Conservation (phyloP, 2,113 vertebrate genomes). For the Acanthochromis polyacanthus region DNA sequence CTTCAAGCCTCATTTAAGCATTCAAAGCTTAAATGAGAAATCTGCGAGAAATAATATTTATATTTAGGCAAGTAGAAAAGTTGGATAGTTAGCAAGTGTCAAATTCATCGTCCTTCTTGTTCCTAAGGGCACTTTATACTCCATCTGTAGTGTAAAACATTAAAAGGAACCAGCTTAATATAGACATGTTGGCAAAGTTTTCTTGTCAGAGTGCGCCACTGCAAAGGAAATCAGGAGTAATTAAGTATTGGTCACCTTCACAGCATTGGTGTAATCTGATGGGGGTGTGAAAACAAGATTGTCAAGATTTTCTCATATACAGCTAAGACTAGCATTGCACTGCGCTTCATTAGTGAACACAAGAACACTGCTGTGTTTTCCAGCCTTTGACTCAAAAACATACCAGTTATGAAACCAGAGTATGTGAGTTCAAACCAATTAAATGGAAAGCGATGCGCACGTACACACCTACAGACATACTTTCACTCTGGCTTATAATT, state of each 20-base stretch:
- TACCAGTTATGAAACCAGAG: conserved; percentile 24
- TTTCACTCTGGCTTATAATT: conserved; percentile 1
- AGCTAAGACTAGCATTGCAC: not conserved
- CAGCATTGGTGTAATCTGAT: not conserved
- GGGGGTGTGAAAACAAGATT: not conserved
- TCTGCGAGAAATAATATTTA: too few relatives aligned
- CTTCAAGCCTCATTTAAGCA: too few relatives aligned
- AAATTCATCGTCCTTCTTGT: too few relatives aligned
- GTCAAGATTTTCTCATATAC: not conserved
- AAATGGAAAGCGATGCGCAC: not conserved
- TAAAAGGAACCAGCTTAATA: too few relatives aligned
- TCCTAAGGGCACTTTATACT: too few relatives aligned
- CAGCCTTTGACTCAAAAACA: conserved; percentile 29
- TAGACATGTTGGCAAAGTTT: too few relatives aligned
- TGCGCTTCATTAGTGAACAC: conserved; percentile 9
- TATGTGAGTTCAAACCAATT: not conserved
- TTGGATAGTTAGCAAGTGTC: too few relatives aligned
- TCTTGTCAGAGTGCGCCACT: too few relatives aligned
- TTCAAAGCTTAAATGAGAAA: too few relatives aligned
- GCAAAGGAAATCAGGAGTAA: not conserved
- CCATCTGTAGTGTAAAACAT: too few relatives aligned
- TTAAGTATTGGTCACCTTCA: not conserved
- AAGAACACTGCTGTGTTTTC: not conserved
- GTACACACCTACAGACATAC: not conserved
- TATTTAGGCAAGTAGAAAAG: too few relatives aligned